Percentiles rank a stretch among this genome's conserved stretches.
Conservation (phyloP, 2,113 vertebrate species). For the Petroica traversi region DNA sequence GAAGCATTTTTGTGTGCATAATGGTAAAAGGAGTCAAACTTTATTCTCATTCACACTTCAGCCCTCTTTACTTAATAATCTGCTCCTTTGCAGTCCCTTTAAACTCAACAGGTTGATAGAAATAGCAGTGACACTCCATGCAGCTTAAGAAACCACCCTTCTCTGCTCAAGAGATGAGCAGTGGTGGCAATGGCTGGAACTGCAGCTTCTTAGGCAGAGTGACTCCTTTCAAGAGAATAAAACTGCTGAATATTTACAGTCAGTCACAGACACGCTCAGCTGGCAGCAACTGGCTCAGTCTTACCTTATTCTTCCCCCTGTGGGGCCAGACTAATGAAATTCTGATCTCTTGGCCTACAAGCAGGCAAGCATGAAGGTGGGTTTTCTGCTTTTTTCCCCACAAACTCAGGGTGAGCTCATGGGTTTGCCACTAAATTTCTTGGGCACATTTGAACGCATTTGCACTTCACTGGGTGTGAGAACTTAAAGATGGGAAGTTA, state of each 20-base stretch:
- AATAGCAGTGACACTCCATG: neutral
- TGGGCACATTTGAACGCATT: neutral
- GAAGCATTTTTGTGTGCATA: neutral
- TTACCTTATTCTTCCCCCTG: neutral
- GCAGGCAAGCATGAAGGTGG: neutral
- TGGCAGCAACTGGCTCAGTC: neutral
- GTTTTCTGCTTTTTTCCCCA: neutral
- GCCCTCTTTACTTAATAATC: neutral
- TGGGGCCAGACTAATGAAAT: neutral
- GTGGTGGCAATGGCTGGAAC: neutral
- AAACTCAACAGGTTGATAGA: neutral
- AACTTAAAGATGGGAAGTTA: neutral
- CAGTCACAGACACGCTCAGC: fast-evolving
- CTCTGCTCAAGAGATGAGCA: neutral
- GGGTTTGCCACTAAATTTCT: neutral
- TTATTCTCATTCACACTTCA: neutral
- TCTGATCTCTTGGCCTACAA: neutral
- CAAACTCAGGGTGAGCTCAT: neutral
- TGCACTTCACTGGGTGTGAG: neutral
- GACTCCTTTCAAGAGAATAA: neutral
- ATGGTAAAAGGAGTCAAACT: neutral
- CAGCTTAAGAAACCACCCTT: neutral
- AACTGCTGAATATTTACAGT: neutral
- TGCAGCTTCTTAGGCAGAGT: neutral
- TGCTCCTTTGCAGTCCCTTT: neutral